phyloP scores from a whole-genome alignment of 2,888 invertebrate species.

The Trichopoda pennipes region DNA sequence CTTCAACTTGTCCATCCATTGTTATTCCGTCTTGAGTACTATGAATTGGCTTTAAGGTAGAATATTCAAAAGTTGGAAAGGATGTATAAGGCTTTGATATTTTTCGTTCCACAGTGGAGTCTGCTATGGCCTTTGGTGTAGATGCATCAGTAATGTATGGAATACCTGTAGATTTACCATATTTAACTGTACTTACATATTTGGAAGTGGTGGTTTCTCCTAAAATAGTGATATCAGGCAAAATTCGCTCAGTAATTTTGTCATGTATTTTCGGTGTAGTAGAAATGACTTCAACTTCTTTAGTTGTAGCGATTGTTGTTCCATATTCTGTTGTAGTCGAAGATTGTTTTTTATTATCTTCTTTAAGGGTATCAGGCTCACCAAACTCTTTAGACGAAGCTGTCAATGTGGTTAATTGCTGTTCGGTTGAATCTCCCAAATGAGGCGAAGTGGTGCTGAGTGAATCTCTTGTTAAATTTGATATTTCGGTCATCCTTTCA shows the following conservation, averaged over 20 bases:
- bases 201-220: not conserved
- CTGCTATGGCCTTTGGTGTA: conserved; percentile 8
- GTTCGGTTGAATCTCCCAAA: not conserved
- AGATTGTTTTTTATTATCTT: not conserved
- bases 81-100: not conserved
- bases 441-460: conserved; percentile 32
- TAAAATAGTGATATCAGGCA: not conserved
- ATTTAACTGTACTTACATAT: conserved; percentile 20
- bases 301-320: not conserved
- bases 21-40: not conserved
- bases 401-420: not conserved
- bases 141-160: conserved; percentile 36
- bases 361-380: not conserved
- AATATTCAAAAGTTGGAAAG: conserved; percentile 45
- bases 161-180: conserved; percentile 58
- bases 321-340: not conserved
- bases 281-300: not conserved
- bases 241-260: not conserved
- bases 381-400: not conserved
- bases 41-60: conserved; percentile 24
- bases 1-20: conserved; percentile 1
- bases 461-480: conserved; percentile 48
- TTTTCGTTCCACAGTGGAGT: conserved; percentile 1
- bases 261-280: not conserved
- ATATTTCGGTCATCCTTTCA: conserved; percentile 57